Conservation (phyloP, 2,113 vertebrate genomes). For the Channa maculata region DNA sequence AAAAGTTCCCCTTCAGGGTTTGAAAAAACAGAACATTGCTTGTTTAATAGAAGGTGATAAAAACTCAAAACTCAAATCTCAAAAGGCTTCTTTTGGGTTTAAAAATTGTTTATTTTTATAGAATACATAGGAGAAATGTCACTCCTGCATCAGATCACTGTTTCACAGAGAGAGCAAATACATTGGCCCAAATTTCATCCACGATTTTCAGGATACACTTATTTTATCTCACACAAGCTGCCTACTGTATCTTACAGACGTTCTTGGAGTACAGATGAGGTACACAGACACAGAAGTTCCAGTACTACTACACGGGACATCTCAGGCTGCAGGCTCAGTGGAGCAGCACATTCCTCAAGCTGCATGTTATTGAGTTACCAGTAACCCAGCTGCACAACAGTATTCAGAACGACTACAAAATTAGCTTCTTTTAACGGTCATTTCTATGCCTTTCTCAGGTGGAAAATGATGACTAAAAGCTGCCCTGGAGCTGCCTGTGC, state of each 20-base stretch:
- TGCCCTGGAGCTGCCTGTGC: constrained; percentile 63
- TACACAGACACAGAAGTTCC: constrained; percentile 31
- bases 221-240: constrained; percentile 40
- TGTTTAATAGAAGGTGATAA: not conserved
- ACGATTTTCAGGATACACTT: constrained; percentile 32
- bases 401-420: constrained; percentile 1
- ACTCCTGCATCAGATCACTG: constrained; percentile 31
- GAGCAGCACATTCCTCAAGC: constrained; percentile 61
- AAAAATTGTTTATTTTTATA: constrained; percentile 73
- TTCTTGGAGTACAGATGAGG: constrained; percentile 46
- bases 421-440: constrained; percentile 11
- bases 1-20: not conserved
- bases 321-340: constrained; percentile 35
- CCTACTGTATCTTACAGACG: constrained; percentile 34
- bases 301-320: constrained; percentile 29
- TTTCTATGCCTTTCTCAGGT: constrained; percentile 45
- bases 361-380: constrained; percentile 58
- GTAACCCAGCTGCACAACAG: constrained; percentile 33
- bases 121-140: constrained; percentile 67
- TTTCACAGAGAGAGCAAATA: constrained; percentile 24
- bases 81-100: constrained; percentile 41
- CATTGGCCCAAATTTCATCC: constrained; percentile 31
- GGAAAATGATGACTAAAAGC: constrained; percentile 69
- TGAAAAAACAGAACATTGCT: constrained; percentile 11
- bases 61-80: constrained; percentile 1